Percentiles rank a stretch among this genome's conserved stretches.
Evolutionary conservation across 2,113 vertebrate genomes (phyloP).

Genomic region (Cynopterus brachyotis): DNA sequence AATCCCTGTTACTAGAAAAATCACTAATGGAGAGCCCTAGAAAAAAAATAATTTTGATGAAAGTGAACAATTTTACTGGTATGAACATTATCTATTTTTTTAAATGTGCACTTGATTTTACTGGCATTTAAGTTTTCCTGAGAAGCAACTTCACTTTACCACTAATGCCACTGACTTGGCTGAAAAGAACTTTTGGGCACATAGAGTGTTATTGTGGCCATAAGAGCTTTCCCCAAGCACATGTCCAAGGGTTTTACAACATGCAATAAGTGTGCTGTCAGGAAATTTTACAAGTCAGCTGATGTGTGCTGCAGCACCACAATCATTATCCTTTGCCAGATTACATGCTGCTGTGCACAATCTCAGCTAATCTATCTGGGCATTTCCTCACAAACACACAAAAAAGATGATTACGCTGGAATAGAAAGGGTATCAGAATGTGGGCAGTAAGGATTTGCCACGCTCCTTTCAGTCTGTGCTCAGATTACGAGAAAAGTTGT

Average conservation of each 20-base stretch:
- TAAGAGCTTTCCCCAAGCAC: constrained; percentile 62
- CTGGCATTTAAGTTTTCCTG: constrained; percentile 38
- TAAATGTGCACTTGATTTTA: constrained; percentile 30
- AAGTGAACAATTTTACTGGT: not conserved
- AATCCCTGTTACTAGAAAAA: not conserved
- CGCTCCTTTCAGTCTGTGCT: not conserved
- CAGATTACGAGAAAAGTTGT: not conserved
- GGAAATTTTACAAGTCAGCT: constrained; percentile 53
- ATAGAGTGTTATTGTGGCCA: constrained; percentile 56
- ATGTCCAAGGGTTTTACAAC: constrained; percentile 45
- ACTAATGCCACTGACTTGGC: constrained; percentile 62
- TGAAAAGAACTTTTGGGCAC: constrained; percentile 39
- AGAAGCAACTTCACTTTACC: constrained; percentile 67
- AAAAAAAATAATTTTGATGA: not conserved
- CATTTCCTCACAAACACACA: not conserved
- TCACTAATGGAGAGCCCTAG: not conserved
- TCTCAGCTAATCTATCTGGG: constrained; percentile 11
- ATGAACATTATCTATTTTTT: not conserved
- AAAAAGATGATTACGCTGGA: not conserved
- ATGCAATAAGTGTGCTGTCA: constrained; percentile 2
- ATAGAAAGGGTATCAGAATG: not conserved
- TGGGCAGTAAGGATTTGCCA: not conserved
- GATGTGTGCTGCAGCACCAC: not conserved
- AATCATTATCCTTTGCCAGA: constrained; percentile 9
- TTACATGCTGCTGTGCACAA: not conserved